phyloP scores from a whole-genome alignment of 2,113 vertebrate species.

The Scomber colias region DNA sequence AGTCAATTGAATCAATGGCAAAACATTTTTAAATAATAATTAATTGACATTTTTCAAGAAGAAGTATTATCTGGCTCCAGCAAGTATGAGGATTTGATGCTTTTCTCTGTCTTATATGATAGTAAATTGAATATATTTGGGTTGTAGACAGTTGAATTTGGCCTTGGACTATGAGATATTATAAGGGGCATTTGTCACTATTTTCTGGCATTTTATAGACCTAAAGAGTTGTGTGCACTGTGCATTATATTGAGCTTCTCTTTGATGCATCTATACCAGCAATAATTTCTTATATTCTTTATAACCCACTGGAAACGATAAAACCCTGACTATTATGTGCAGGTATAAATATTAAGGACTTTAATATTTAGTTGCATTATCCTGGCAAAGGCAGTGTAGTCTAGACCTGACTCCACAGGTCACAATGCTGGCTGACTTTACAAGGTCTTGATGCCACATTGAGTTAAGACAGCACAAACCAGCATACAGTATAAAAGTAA shows the following conservation, averaged over 20 bases:
- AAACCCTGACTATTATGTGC: neutral
- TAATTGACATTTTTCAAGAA: too few species aligned
- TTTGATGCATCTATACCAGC: slow-evolving; percentile 6
- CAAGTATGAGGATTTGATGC: too few species aligned
- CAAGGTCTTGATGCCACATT: too few species aligned
- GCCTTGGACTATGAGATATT: neutral
- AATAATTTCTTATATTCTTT: neutral
- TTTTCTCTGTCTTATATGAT: neutral
- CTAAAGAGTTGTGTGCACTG: neutral
- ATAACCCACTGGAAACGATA: neutral
- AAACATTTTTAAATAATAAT: too few species aligned
- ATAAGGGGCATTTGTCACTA: neutral
- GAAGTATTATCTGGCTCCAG: too few species aligned
- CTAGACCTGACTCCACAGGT: neutral
- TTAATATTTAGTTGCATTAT: slow-evolving; percentile 1
- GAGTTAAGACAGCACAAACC: neutral
- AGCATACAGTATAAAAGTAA: neutral
- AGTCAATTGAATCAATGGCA: too few species aligned
- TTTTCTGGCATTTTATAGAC: neutral
- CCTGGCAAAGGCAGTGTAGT: slow-evolving; percentile 1
- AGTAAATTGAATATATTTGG: too few species aligned
- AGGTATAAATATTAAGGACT: neutral
- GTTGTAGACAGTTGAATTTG: neutral
- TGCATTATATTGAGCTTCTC: neutral
- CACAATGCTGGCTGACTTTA: neutral